Base-by-base conservation (phyloP, 2,888 invertebrate genomes). In the Drosophila leonis region DNA sequence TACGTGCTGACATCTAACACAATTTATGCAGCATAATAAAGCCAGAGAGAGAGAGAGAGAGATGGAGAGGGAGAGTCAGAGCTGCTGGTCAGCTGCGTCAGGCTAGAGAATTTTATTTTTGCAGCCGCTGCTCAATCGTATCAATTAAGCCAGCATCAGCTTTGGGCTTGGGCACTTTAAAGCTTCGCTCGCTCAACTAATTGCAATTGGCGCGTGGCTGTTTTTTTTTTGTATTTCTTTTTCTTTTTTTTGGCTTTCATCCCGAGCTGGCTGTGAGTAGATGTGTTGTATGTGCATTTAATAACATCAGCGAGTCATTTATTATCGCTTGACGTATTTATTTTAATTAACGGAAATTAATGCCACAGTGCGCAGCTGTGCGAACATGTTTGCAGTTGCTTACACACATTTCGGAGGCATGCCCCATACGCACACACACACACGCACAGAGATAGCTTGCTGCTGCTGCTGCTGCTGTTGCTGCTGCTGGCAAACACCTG, bases 301-400 rank as follows among this genome's bases (percentile, higher is more conserved):
- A 89, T 87, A 80, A 78, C 78, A 77, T 71, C 85, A 84, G 75
- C 81, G 75, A 86, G 85, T 85, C 88, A 87, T 89, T 89, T 87
- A 85, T 85, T 80, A 89, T 80, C 90, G 86, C 86, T 88, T 89
- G 86, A 87, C 88, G 85, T 83, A 87, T 89, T 87, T 88, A 87
- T 87, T 87, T 87, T 87, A 87, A 87, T 87, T 87, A 87, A 89
- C 90, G 86, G 88, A 87, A 87, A 87, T 87, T 87, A 87, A 89
- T 88, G 90, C 88, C 88, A 88, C 71, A 76, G 75, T 78, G 85
- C 82, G 86, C 81, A 80, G 78, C 76, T 78, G 75, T 74, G 80
- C 75, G 88, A 78, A 80, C 80, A 83, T 85, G 79, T 78, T 86
- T 81, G 86, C 84, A 85, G 67, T 72, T 67, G 76, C 85, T 85